A percentile compares a stretch with the other conserved stretches of the same genome.
These are phyloP conservation scores for Notoglanidium macrostoma DNA, from an alignment of 2,797 vertebrate genomes.

Conservation along the genomic window DNA sequence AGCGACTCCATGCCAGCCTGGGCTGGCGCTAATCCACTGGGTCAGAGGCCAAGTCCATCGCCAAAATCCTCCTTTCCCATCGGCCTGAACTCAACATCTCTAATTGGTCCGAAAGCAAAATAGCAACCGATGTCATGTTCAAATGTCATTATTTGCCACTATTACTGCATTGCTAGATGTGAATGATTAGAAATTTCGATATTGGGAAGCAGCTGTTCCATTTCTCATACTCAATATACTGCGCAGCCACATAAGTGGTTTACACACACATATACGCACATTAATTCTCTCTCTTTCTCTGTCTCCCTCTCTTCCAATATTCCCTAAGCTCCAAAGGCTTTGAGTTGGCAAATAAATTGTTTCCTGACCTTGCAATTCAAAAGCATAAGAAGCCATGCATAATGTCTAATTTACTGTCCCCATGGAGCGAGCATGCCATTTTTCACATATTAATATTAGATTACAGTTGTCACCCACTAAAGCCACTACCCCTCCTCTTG, in stretches of 20 bases:
- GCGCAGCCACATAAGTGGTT: slow-evolving; percentile 36
- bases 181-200: slow-evolving; percentile 32
- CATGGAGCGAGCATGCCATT: slow-evolving; percentile 84
- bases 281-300: slow-evolving; percentile 45
- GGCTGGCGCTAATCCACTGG: slow-evolving; percentile 53
- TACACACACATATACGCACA: slow-evolving; percentile 39
- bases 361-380: slow-evolving; percentile 74
- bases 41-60: slow-evolving; percentile 39
- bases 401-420: slow-evolving; percentile 98
- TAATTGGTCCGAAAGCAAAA: slow-evolving; percentile 16
- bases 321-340: slow-evolving; percentile 58
- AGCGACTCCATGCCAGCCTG: slow-evolving; percentile 64
- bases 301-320: slow-evolving; percentile 40
- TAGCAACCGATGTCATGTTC: neutral
- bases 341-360: slow-evolving; percentile 78
- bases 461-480: slow-evolving; percentile 83
- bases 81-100: slow-evolving; percentile 6
- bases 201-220: slow-evolving; percentile 30
- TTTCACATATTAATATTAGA: slow-evolving; percentile 96
- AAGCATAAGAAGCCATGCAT: slow-evolving; percentile 88
- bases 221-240: slow-evolving; percentile 43
- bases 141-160: slow-evolving; percentile 14
- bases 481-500: slow-evolving; percentile 75
- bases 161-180: neutral
- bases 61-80: slow-evolving; percentile 16